Conservation (phyloP, 2,113 vertebrate species). For the Caranx melampygus region DNA sequence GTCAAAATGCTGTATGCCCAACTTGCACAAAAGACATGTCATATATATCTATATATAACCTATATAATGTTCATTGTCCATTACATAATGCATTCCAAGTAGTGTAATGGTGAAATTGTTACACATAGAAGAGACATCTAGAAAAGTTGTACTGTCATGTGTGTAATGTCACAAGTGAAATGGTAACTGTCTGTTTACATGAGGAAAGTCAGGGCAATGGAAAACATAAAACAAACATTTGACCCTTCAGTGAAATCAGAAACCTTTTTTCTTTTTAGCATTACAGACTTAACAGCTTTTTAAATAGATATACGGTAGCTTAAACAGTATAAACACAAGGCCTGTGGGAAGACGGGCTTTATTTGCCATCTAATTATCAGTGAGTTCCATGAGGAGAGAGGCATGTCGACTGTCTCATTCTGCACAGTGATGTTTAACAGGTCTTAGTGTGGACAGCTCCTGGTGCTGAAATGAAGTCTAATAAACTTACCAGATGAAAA, state of each 20-base stretch:
- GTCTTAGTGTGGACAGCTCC: slow-evolving; percentile 28
- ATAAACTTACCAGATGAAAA: slow-evolving; percentile 1
- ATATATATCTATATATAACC: background rate
- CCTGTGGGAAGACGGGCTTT: background rate
- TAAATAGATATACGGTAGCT: background rate
- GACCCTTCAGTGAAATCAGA: background rate
- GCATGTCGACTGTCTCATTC: background rate
- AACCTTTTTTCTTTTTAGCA: background rate
- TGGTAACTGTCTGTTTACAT: too few relatives aligned
- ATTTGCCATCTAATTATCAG: background rate
- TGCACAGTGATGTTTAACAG: background rate
- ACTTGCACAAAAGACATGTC: background rate
- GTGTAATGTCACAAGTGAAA: background rate
- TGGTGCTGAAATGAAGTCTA: background rate
- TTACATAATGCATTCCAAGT: background rate
- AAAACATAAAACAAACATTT: background rate
- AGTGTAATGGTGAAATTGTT: background rate
- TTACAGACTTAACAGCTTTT: background rate
- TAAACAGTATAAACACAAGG: background rate
- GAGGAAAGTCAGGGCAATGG: background rate
- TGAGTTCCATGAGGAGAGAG: background rate
- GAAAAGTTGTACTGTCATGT: background rate
- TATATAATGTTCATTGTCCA: background rate
- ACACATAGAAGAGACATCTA: background rate
- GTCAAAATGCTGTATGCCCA: slow-evolving; percentile 10